Evolutionary conservation across 2,888 invertebrate species (phyloP).

Genomic region (Sesia apiformis): DNA sequence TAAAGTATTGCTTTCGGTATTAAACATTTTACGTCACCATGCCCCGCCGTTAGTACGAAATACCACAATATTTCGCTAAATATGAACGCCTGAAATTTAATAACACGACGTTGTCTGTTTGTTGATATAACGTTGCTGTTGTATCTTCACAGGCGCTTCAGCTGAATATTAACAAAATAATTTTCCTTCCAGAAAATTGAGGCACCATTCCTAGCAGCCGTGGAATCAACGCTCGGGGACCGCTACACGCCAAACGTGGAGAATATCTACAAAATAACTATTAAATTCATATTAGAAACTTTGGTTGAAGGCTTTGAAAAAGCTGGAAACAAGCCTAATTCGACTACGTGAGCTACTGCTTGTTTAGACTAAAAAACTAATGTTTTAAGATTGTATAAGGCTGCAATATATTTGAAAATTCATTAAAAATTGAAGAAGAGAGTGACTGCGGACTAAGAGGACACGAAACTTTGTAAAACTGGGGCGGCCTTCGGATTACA

Average conservation of each 20-base stretch:
- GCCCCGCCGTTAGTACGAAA: no score
- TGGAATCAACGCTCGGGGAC: constrained; percentile 89
- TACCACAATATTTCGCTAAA: no score
- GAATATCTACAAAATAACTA: constrained; percentile 91
- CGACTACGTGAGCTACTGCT: constrained; percentile 32
- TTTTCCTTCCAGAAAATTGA: constrained; percentile 88
- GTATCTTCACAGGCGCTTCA: background rate
- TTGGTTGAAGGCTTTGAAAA: constrained; percentile 85
- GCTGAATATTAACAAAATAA: background rate
- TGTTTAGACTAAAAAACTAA: background rate
- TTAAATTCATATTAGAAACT: constrained; percentile 91
- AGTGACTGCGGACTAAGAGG: background rate
- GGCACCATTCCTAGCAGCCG: constrained; percentile 90
- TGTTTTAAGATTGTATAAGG: background rate
- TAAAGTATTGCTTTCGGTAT: no score
- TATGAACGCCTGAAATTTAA: no score
- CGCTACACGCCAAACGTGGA: constrained; percentile 93
- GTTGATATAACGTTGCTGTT: background rate
- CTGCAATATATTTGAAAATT: background rate
- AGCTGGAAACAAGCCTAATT: constrained; percentile 37
- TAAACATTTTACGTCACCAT: no score
- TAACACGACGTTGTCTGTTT: no score
- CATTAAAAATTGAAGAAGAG: background rate
- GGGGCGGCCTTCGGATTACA: background rate
- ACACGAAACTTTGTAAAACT: background rate